Conservation (phyloP, 2,888 invertebrate species). For the Dione vanillae region DNA sequence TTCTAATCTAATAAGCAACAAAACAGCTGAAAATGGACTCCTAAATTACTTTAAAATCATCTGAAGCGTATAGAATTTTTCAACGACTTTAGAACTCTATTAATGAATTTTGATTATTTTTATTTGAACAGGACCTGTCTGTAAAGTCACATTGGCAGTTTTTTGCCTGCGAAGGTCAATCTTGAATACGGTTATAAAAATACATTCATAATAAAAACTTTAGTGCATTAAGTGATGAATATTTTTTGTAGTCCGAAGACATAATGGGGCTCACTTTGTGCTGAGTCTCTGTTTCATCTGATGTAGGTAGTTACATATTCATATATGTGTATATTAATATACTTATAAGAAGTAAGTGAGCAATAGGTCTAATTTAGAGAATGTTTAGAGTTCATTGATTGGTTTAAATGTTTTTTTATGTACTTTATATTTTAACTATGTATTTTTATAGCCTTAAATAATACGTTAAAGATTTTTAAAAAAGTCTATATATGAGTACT, state of each 20-base stretch:
- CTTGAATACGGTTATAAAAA: constrained; percentile 22
- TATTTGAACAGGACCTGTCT: constrained; percentile 33
- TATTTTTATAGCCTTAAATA: neutral
- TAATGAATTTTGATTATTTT: constrained; percentile 3
- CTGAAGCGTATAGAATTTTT: neutral
- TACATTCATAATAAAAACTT: constrained; percentile 24
- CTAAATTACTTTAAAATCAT: neutral
- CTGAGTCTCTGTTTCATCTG: neutral
- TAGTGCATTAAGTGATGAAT: constrained; percentile 16
- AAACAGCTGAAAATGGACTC: no score
- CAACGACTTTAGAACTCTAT: neutral
- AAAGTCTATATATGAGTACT: neutral
- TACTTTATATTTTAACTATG: neutral
- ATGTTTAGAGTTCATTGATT: no score
- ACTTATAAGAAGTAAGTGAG: neutral
- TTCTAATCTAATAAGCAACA: neutral
- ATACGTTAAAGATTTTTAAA: neutral
- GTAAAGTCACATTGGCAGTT: constrained; percentile 48
- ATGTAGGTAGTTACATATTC: neutral
- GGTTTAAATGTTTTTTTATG: no score
- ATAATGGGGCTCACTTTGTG: neutral
- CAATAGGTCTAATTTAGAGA: no score
- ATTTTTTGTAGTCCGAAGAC: neutral
- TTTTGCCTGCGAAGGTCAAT: constrained; percentile 50
- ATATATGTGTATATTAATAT: neutral